Evolutionary conservation across 2,888 invertebrate species (phyloP).

Genomic region (Agonopterix heracliana): DNA sequence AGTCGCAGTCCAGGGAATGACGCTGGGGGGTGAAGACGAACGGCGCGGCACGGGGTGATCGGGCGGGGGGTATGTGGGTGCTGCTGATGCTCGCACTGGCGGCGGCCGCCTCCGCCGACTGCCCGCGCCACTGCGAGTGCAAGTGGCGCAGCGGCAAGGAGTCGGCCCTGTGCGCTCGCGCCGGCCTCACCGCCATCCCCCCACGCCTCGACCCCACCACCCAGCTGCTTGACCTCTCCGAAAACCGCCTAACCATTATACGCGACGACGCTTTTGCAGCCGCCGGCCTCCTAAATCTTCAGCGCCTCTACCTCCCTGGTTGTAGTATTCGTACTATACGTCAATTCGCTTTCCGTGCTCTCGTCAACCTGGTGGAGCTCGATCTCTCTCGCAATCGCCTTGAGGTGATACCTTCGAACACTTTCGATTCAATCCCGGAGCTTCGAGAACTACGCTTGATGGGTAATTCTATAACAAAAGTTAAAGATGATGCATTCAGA

Average conservation of each 20-base stretch:
- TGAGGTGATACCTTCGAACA: conserved; percentile 81
- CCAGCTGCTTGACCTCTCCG: conserved; percentile 86
- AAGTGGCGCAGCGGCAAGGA: conserved; percentile 94
- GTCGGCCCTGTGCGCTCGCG: conserved; percentile 86
- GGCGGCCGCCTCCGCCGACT: conserved; percentile 77
- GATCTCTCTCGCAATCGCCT: conserved; percentile 86
- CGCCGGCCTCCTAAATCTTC: conserved; percentile 86
- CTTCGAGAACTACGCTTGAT: conserved; percentile 84
- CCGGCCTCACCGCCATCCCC: conserved; percentile 84
- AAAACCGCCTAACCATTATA: conserved; percentile 81
- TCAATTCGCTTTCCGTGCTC: conserved; percentile 83
- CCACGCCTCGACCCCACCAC: conserved; percentile 85
- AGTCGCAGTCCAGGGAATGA: conserved; percentile 52
- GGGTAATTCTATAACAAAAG: conserved; percentile 83
- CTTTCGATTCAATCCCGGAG: conserved; percentile 83
- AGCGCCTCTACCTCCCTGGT: conserved; percentile 84
- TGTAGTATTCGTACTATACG: conserved; percentile 83
- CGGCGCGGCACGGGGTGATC: conserved; percentile 63
- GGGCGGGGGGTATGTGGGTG: conserved; percentile 77
- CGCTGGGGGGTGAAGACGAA: conserved; percentile 55
- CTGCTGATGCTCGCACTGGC: conserved; percentile 61
- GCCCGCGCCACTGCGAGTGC: conserved; percentile 88
- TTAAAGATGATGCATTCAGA: conserved; percentile 82
- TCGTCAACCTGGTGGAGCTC: conserved; percentile 88
- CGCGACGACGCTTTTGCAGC: conserved; percentile 84